These are phyloP conservation scores for Bombus cullumanus DNA, from an alignment of 1,140 invertebrate genomes.

Conservation along the genomic window DNA sequence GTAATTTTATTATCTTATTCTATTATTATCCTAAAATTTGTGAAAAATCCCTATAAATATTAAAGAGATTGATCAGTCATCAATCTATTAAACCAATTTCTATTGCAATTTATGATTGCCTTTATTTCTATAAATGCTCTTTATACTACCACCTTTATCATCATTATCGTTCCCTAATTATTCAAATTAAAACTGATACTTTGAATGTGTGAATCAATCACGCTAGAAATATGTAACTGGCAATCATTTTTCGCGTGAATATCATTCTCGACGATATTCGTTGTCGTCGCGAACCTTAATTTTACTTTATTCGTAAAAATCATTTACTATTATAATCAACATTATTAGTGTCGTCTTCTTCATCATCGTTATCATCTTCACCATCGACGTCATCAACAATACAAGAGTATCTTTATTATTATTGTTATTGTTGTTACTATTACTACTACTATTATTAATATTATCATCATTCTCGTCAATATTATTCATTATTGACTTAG, in stretches of 20 bases:
- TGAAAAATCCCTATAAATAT: slow-evolving; percentile 54
- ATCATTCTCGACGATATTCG: slow-evolving; percentile 30
- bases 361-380: slow-evolving; percentile 13
- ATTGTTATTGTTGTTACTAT: slow-evolving; percentile 26
- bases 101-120: slow-evolving; percentile 62
- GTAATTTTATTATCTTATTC: slow-evolving; percentile 73
- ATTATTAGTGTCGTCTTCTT: slow-evolving; percentile 19
- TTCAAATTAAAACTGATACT: slow-evolving; percentile 10
- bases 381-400: slow-evolving; percentile 4
- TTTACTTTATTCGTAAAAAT: slow-evolving; percentile 7
- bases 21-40: slow-evolving; percentile 62
- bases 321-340: slow-evolving; percentile 25
- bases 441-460: slow-evolving; percentile 33
- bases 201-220: not conserved
- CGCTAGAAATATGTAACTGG: not conserved
- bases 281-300: not conserved
- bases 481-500: slow-evolving; percentile 39
- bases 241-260: slow-evolving; percentile 16
- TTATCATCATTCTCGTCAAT: slow-evolving; percentile 21
- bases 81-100: slow-evolving; percentile 65
- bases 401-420: slow-evolving; percentile 28
- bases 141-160: slow-evolving; percentile 42
- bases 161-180: slow-evolving; percentile 34
- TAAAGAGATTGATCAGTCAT: slow-evolving; percentile 44
- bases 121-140: slow-evolving; percentile 63